Evolutionary conservation across 2,888 invertebrate species (phyloP).

Genomic region (Sialis fuliginosa): DNA sequence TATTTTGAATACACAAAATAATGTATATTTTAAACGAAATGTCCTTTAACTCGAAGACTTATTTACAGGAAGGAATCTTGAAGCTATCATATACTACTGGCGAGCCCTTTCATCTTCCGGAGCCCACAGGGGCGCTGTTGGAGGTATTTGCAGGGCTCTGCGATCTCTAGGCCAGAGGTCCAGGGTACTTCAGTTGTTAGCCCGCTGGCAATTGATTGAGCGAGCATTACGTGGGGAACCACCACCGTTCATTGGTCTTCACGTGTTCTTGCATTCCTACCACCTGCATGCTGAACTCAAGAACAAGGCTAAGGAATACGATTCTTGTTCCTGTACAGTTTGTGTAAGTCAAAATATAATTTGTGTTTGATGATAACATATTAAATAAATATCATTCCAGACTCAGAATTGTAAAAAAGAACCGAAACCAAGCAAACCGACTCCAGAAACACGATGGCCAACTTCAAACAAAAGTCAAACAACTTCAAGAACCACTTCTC

Average conservation of each 20-base stretch:
- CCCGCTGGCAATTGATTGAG: conserved; percentile 35
- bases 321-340: conserved; percentile 14
- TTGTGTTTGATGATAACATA: background rate
- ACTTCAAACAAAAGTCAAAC: background rate
- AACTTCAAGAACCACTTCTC: background rate
- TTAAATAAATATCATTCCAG: background rate
- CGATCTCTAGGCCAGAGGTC: conserved; percentile 44
- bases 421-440: background rate
- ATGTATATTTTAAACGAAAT: conserved; percentile 5
- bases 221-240: conserved; percentile 25
- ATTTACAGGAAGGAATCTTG: conserved; percentile 29
- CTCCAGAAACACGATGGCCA: background rate
- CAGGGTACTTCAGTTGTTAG: conserved; percentile 43
- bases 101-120: conserved; percentile 32
- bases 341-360: conserved; percentile 13
- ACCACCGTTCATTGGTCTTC: conserved; percentile 22
- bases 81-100: conserved; percentile 36
- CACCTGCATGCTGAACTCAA: conserved; percentile 30
- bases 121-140: conserved; percentile 33
- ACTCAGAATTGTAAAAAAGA: background rate
- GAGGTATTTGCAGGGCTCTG: conserved; percentile 41
- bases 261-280: conserved; percentile 34
- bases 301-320: conserved; percentile 23
- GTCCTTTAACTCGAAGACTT: conserved; percentile 1
- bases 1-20: background rate